phyloP scores from a whole-genome alignment of 2,888 invertebrate species.

The Melanostoma mellinum region DNA sequence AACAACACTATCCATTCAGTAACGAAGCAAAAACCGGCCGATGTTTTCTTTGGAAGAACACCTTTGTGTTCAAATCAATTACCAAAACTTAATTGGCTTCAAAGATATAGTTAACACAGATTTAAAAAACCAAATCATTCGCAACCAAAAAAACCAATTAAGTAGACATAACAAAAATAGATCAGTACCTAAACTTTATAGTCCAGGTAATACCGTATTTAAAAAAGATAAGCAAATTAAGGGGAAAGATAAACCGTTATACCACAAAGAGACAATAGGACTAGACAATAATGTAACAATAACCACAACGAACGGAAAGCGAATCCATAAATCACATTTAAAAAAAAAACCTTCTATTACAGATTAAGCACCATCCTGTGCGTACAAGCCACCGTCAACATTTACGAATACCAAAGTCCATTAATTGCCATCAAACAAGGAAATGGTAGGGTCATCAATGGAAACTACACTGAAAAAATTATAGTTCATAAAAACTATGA shows the following conservation, averaged over 20 bases:
- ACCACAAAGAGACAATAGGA: conserved; percentile 21
- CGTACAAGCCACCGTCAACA: too few relatives aligned
- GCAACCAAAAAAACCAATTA: conserved; percentile 63
- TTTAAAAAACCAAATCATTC: conserved; percentile 44
- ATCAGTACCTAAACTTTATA: conserved; percentile 34
- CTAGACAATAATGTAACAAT: conserved; percentile 20
- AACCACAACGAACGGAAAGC: conserved; percentile 19
- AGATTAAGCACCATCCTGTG: too few relatives aligned
- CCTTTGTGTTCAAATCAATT: conserved; percentile 69
- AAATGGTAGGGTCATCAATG: too few relatives aligned
- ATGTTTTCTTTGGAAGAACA: conserved; percentile 67
- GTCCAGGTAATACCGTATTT: conserved; percentile 45
- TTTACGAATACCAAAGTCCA: too few relatives aligned
- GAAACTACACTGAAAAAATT: too few relatives aligned
- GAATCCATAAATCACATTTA: conserved; percentile 10
- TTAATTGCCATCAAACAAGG: too few relatives aligned
- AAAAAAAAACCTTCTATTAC: too few relatives aligned
- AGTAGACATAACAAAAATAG: conserved; percentile 54
- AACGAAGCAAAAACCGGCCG: conserved; percentile 56
- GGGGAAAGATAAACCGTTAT: conserved; percentile 21
- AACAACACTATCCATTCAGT: conserved; percentile 63
- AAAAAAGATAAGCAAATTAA: conserved; percentile 60
- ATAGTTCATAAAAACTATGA: too few relatives aligned
- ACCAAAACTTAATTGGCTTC: conserved; percentile 56
- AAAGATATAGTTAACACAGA: conserved; percentile 59